Percentiles rank a stretch among this genome's conserved stretches.
These are phyloP conservation scores for Lathronympha strigana DNA, from an alignment of 2,888 invertebrate genomes.

Conservation along the genomic window DNA sequence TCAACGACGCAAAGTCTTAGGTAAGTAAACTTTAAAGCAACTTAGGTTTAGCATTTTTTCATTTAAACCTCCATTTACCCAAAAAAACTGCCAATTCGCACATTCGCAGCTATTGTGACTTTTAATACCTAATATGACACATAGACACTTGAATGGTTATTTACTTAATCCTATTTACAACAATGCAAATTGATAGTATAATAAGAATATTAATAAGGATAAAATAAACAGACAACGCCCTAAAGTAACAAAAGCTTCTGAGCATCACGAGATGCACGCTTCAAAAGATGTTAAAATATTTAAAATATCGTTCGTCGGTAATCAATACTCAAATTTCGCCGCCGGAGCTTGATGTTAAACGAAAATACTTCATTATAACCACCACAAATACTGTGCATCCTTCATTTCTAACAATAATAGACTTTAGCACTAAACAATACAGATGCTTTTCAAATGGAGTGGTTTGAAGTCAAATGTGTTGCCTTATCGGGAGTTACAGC, in stretches of 20 bases:
- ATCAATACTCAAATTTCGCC: conserved; percentile 40
- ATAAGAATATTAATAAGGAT: background rate
- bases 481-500: conserved; percentile 47
- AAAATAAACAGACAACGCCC: background rate
- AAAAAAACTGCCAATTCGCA: too few relatives aligned
- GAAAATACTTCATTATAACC: conserved; percentile 49
- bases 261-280: conserved; percentile 9
- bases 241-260: background rate
- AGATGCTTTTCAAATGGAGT: conserved; percentile 10
- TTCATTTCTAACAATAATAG: background rate
- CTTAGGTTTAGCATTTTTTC: too few relatives aligned
- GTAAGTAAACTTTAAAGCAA: too few relatives aligned
- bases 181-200: background rate
- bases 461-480: conserved; percentile 38
- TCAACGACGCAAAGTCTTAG: too few relatives aligned
- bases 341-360: conserved; percentile 46
- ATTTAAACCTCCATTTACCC: too few relatives aligned
- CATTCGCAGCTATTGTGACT: too few relatives aligned
- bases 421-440: background rate
- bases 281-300: conserved; percentile 32
- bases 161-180: background rate
- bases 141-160: too few relatives aligned
- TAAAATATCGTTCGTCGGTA: conserved; percentile 26
- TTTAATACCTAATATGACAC: too few relatives aligned
- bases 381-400: conserved; percentile 44